Percentiles rank a stretch among this genome's conserved stretches.
Evolutionary conservation across 2,888 invertebrate species (phyloP).

Genomic region (Harpalus rubripes): DNA sequence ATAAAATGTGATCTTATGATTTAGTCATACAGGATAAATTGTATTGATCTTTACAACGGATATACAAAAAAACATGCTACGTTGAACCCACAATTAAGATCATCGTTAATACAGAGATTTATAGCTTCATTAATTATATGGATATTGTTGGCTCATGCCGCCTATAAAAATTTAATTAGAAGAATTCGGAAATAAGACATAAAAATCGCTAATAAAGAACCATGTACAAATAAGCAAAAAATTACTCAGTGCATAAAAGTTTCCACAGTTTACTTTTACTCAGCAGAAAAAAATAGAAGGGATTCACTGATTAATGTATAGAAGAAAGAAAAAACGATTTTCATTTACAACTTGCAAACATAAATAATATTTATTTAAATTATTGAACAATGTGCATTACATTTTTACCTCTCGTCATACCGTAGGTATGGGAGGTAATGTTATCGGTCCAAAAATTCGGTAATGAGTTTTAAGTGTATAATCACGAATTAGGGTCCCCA

Average conservation of each 20-base stretch:
- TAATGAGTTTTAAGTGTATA: too few relatives aligned
- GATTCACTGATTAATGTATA: neutral
- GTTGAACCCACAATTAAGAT: constrained; percentile 31
- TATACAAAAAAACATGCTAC: constrained; percentile 18
- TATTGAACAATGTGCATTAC: too few relatives aligned
- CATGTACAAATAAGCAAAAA: neutral
- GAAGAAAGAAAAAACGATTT: neutral
- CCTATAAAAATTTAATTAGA: constrained; percentile 40
- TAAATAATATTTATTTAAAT: too few relatives aligned
- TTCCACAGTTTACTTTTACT: neutral
- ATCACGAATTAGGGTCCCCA: too few relatives aligned
- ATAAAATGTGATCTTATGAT: constrained; percentile 19
- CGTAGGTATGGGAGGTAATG: too few relatives aligned
- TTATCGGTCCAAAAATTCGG: too few relatives aligned
- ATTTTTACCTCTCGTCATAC: too few relatives aligned
- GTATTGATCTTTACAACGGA: constrained; percentile 32
- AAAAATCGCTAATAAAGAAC: constrained; percentile 28
- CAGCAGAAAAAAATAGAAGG: neutral
- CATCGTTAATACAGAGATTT: constrained; percentile 56
- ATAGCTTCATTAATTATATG: constrained; percentile 54
- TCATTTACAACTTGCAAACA: neutral
- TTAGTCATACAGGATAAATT: constrained; percentile 11
- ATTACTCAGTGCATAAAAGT: neutral
- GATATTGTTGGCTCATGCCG: constrained; percentile 58
- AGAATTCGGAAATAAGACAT: constrained; percentile 39